Base-by-base conservation (phyloP, 2,888 invertebrate genomes). In the Strigamia transsilvanica region DNA sequence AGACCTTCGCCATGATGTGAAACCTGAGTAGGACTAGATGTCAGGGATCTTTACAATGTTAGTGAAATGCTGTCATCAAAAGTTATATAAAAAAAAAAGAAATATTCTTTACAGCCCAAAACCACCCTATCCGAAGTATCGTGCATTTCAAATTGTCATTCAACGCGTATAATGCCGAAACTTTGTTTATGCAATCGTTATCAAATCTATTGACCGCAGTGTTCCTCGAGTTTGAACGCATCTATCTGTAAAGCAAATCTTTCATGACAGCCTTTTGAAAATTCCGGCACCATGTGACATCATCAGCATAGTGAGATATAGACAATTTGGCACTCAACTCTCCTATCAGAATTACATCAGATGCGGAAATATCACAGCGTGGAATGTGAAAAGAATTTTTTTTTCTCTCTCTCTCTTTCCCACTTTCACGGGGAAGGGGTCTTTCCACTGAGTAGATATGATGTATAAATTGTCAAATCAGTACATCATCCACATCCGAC, bases 381-480 rank as follows among this genome's bases (percentile, higher is more conserved):
- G 73, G 32, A 73, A 73, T 73, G 73, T 73, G 73, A 73, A 73
- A 12, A 4, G 73, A 73, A 73, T 32, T 73, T 32, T 73, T n/a
- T 73, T 73, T 73, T 7, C 27, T 23, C 10, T 23, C 1, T 61
- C 42, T 13, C 42, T 4, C 46, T 46, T 12, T 46, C 18, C 56
- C 56, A 10, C 73, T 73, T 73, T 15, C 32, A 73, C 10, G 73
- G 73, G 32, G 23, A 32, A 73, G 13, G 73, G 23, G 13, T 27
- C 32, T 27, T 73, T 73, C 73, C 73, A 73, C 73, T 73, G 73
- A 73, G 73, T 73, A 73, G 73, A 73, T 27, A 73, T 73, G 73
- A 73, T 73, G 73, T 73, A 73, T 73, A 73, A 73, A 73, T 73
- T 73, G 73, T 73, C 73, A 73, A 73, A 73, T 73, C 73, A 73